These are phyloP conservation scores for Limnephilus rhombicus DNA, from an alignment of 2,888 invertebrate genomes.

Conservation along the genomic window DNA sequence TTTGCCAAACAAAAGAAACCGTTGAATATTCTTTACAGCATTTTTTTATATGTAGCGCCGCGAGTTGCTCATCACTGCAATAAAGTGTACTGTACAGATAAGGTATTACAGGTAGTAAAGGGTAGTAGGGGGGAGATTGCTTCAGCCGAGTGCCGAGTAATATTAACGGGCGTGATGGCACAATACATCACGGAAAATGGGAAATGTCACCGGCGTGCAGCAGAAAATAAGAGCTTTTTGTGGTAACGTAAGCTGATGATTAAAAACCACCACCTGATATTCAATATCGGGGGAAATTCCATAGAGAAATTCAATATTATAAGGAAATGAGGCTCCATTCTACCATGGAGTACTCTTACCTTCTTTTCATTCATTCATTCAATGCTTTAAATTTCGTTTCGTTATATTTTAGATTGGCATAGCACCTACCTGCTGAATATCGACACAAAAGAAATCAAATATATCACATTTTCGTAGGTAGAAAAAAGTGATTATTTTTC, in stretches of 20 bases:
- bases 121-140: not conserved
- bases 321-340: not conserved
- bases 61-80: too few relatives aligned
- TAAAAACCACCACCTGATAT: not conserved
- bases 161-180: conserved; percentile 12
- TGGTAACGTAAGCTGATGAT: not conserved
- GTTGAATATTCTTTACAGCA: too few relatives aligned
- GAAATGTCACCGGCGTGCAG: conserved; percentile 4
- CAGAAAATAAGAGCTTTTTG: conserved; percentile 10
- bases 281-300: not conserved
- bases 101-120: too few relatives aligned
- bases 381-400: not conserved
- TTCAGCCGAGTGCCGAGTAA: conserved; percentile 2
- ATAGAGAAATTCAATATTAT: not conserved
- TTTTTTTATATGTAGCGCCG: too few relatives aligned
- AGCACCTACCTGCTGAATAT: too few relatives aligned
- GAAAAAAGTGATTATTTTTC: too few relatives aligned
- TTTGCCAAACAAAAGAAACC: too few relatives aligned
- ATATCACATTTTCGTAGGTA: too few relatives aligned
- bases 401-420: too few relatives aligned
- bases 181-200: conserved; percentile 15
- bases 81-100: not conserved
- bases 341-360: not conserved
- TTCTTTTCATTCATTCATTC: not conserved
- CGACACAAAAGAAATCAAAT: too few relatives aligned